Base-by-base conservation (phyloP, 2,888 invertebrate genomes). In the Drosophila monieri region DNA sequence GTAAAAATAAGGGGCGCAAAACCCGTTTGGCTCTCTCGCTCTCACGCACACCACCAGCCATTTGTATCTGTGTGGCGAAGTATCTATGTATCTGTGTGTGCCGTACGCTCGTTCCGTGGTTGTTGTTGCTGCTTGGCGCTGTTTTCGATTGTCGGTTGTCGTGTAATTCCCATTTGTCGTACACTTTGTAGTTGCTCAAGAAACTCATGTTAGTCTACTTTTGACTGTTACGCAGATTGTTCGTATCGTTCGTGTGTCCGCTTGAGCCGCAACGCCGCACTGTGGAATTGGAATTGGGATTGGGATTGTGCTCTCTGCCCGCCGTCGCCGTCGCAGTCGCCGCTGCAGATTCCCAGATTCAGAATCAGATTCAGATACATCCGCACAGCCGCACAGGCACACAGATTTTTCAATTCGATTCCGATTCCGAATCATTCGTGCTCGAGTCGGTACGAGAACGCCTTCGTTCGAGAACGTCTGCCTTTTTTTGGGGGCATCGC, bases 191-290 rank as follows among this genome's bases (percentile, higher is more conserved):
- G 90, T 89, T 90, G 89, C 90, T 89, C 90, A 90, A 89, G 89
- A 88, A 90, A 90, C 88, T 90, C 90, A 89, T 91, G 91, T 91
- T 91, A 91, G 91, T 91, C 91, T 90, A 90, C 90, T 90, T 91
- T 91, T 90, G 91, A 91, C 91, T 91, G 91, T 90, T 90, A 90
- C 89, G 90, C 89, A 89, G 90, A 89, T 91, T 89, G 91, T 91
- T 90, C 88, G 89, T 80, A 79, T 84, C 88, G 85, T 85, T 88
- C 85, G 90, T 88, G 58, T 61, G 60, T 48, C 56, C 54, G 70
- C 58, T 62, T 48, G 58, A 30, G 57, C 47, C 37, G 49, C 18
- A 62, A 64, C 43, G 44, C 54, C 30, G 46, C 35, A 35, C 10
- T 23, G 30, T 69, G 39, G 39, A 18, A 41, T 15, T 41, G 39